Evolutionary conservation across 2,888 invertebrate genomes (phyloP).

Genomic region (Gisinianus flammeolus): DNA sequence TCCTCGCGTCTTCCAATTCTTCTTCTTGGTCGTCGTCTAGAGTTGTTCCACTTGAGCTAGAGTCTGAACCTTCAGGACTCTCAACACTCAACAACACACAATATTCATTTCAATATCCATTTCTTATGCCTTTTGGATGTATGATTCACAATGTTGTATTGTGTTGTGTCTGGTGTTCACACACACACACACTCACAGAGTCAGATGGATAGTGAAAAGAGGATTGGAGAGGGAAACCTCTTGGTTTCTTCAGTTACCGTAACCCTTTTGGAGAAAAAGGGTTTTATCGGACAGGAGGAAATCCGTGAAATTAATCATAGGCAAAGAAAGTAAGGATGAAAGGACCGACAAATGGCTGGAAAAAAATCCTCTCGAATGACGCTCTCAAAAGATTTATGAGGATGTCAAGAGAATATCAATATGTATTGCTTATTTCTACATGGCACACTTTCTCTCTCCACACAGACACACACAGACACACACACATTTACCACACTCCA

Average conservation of each 20-base stretch:
- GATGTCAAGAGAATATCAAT: conserved; percentile 16
- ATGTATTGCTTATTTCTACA: background rate
- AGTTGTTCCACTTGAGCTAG: background rate
- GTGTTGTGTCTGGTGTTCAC: background rate
- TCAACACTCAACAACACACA: no score
- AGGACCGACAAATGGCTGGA: conserved; percentile 29
- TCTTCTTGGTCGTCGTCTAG: background rate
- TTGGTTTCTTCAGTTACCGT: conserved; percentile 1
- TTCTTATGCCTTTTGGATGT: no score
- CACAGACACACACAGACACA: no score
- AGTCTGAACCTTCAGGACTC: background rate
- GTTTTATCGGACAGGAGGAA: conserved; percentile 37
- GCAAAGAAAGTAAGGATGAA: conserved; percentile 35
- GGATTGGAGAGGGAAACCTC: conserved; percentile 1
- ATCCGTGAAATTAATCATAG: conserved; percentile 38
- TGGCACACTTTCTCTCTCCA: background rate
- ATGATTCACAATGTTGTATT: background rate
- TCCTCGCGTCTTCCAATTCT: no score
- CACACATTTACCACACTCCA: no score
- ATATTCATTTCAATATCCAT: no score
- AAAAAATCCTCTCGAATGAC: conserved; percentile 16
- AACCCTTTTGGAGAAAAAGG: background rate
- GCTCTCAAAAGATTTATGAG: conserved; percentile 23
- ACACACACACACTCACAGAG: background rate
- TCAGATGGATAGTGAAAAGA: background rate